Base-by-base conservation (phyloP, 1,140 invertebrate genomes). In the Tetraneura akinire region DNA sequence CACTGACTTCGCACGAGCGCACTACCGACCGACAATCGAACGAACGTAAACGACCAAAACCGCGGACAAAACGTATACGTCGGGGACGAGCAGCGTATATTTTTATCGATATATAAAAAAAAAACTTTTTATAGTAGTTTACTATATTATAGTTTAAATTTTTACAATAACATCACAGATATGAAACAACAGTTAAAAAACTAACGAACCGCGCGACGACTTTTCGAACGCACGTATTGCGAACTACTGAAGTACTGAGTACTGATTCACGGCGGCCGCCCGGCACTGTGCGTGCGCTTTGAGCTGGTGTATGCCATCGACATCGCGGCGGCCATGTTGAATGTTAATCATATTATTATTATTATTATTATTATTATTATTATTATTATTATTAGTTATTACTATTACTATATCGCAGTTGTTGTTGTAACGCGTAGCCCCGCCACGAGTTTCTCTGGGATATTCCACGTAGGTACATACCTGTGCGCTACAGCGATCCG, bases 311-410 rank as follows among this genome's bases (percentile, higher is more conserved):
- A 37, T 37, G 11, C n/a, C 66, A 29, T 57, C 21, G 37, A 14
- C 21, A 8, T 16, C 37, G 51, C 51, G 10, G 45, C 45, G 66
- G 66, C 66, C 66, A 68, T 68, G 66, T 68, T 68, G 66, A 68
- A 68, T 68, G 45, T 68, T 64, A 64, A 26, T 23, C n/a, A 53
- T 6, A 6, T 51, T 62, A 32, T 62, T 62, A 11, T 66, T 66
- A 13, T 42, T 42, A 13, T 42, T 42, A 1, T n/a, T n/a, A n/a
- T n/a, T n/a, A n/a, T n/a, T n/a, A n/a, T n/a, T n/a, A n/a, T n/a
- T n/a, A n/a, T n/a, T n/a, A n/a, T n/a, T n/a, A n/a, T n/a, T n/a
- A n/a, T n/a, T n/a, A n/a, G n/a, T n/a, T n/a, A n/a, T n/a, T n/a
- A n/a, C n/a, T n/a, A n/a, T n/a, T 37, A 37, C 32, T 37, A 37